phyloP scores from a whole-genome alignment of 2,888 invertebrate genomes.

The Campoplex nolae region DNA sequence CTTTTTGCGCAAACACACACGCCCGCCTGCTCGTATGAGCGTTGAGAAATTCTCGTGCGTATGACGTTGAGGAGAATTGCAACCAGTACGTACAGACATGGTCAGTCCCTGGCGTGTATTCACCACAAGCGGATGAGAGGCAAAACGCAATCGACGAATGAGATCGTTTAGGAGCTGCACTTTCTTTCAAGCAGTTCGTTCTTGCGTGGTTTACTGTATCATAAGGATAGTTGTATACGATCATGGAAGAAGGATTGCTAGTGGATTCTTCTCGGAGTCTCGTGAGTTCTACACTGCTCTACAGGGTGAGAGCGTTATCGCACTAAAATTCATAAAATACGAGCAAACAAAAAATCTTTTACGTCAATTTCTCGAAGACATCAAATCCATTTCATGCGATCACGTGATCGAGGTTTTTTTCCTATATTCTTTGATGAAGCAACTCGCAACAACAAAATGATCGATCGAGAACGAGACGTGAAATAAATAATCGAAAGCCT shows the following conservation, averaged over 20 bases:
- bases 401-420: not conserved
- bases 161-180: conserved; percentile 69
- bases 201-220: conserved; percentile 10
- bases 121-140: conserved; percentile 40
- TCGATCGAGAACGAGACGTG: not conserved
- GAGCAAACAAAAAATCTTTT: not conserved
- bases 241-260: conserved; percentile 6
- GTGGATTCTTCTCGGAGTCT: conserved; percentile 1
- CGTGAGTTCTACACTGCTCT: not conserved
- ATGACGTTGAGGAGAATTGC: conserved; percentile 17
- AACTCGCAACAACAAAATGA: not conserved
- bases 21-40: not conserved
- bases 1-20: conserved; percentile 35
- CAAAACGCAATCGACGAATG: conserved; percentile 60
- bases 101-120: conserved; percentile 11
- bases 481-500: not conserved
- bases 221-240: conserved; percentile 1
- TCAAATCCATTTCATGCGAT: not conserved
- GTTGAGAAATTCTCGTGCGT: conserved; percentile 19
- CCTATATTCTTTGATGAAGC: not conserved
- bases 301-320: not conserved
- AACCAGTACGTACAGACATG: not conserved
- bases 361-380: no score
- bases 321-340: not conserved
- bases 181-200: conserved; percentile 60